Evolutionary conservation across 2,888 invertebrate genomes (phyloP).

Genomic region (Podabrus alpinus): DNA sequence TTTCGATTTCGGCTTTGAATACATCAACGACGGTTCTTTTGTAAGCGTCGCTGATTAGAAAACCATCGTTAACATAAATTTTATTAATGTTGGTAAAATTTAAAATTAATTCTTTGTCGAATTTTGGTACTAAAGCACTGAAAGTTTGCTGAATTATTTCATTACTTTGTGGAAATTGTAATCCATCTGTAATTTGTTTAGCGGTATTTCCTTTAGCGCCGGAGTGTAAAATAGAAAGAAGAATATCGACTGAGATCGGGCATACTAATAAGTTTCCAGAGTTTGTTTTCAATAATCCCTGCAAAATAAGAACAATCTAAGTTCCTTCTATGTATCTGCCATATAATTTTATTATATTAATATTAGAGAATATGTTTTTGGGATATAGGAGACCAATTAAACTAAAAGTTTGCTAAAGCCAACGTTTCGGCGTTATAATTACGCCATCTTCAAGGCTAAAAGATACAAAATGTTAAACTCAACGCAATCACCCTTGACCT

Average conservation of each 20-base stretch:
- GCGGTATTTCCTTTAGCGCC: conserved; percentile 47
- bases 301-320: background rate
- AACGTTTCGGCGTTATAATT: too few relatives aligned
- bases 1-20: conserved; percentile 66
- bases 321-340: background rate
- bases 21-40: conserved; percentile 61
- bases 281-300: conserved; percentile 14
- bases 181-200: conserved; percentile 35
- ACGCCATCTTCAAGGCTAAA: too few relatives aligned
- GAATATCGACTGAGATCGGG: conserved; percentile 47
- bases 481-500: too few relatives aligned
- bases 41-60: conserved; percentile 60
- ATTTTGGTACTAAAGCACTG: conserved; percentile 27
- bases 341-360: too few relatives aligned
- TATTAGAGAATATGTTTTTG: too few relatives aligned
- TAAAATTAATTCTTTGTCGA: conserved; percentile 31
- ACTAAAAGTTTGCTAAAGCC: too few relatives aligned
- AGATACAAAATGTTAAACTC: too few relatives aligned
- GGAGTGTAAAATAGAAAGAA: conserved; percentile 44
- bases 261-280: conserved; percentile 45
- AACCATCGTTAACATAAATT: conserved; percentile 64
- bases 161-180: conserved; percentile 31
- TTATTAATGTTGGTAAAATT: conserved; percentile 53
- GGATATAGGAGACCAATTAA: too few relatives aligned
- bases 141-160: conserved; percentile 24